Percentiles rank a stretch among this genome's conserved stretches.
Evolutionary conservation across 2,888 invertebrate species (phyloP).

Genomic region (Drosophila emarginata): DNA sequence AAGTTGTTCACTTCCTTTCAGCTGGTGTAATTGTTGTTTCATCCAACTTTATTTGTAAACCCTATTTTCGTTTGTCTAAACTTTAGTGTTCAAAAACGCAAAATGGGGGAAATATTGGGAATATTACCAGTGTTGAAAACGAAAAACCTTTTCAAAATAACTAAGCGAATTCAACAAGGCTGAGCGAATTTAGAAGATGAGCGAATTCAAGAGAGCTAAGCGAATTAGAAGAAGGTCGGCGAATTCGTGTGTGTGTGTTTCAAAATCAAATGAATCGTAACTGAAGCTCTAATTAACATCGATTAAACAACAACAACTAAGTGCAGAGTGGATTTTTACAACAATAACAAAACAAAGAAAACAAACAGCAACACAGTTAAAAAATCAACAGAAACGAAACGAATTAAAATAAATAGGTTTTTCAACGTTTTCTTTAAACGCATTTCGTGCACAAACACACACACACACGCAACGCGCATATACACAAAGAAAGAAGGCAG

Average conservation of each 20-base stretch:
- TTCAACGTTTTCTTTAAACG: slow-evolving; percentile 71
- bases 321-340: slow-evolving; percentile 46
- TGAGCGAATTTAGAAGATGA: no score
- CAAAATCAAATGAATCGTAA: slow-evolving; percentile 44
- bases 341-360: slow-evolving; percentile 17
- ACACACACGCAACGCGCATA: slow-evolving; percentile 48
- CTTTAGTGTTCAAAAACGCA: no score
- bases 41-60: no score
- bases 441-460: slow-evolving; percentile 66
- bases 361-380: slow-evolving; percentile 3
- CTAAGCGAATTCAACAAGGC: no score
- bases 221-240: no score
- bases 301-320: slow-evolving; percentile 52
- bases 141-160: no score
- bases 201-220: no score
- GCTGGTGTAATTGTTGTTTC: not conserved
- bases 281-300: slow-evolving; percentile 50
- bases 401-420: slow-evolving; percentile 58
- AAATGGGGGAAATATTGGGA: no score
- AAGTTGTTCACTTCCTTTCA: not conserved
- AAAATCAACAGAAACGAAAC: slow-evolving; percentile 54
- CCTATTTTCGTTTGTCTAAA: no score
- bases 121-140: no score
- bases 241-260: not conserved
- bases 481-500: slow-evolving; percentile 53